Percentiles rank a stretch among this genome's conserved stretches.
These are phyloP conservation scores for Ectropis crepuscularia DNA, from an alignment of 2,888 invertebrate species.

Conservation along the genomic window DNA sequence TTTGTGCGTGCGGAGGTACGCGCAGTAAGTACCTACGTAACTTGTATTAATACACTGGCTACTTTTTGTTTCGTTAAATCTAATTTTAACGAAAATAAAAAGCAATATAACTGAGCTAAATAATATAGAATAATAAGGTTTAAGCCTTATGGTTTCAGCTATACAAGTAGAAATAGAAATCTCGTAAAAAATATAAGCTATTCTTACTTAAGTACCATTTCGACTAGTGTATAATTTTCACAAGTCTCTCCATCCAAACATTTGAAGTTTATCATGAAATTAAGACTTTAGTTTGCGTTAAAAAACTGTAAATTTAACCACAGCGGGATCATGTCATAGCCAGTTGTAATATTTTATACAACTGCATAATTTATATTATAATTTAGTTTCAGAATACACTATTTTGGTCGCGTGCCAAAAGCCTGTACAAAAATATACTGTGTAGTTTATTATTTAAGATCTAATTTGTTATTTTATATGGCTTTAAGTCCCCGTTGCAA, in stretches of 20 bases:
- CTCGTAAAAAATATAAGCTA: no score
- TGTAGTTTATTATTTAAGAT: neutral
- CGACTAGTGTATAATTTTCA: neutral
- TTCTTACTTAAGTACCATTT: neutral
- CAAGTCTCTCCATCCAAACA: slow-evolving; percentile 6
- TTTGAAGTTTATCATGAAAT: slow-evolving; percentile 4
- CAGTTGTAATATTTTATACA: slow-evolving; percentile 21
- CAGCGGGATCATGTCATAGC: slow-evolving; percentile 5
- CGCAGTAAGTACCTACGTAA: no score
- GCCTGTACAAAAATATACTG: neutral
- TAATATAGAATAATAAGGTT: no score
- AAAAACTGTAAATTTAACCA: slow-evolving; percentile 8
- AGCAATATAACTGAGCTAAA: no score
- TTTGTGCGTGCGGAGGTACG: no score
- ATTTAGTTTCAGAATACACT: slow-evolving; percentile 6
- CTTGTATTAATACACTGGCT: no score
- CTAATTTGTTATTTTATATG: no score
- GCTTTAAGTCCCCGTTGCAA: no score
- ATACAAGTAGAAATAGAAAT: no score
- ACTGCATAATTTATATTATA: slow-evolving; percentile 12
- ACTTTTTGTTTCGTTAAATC: no score
- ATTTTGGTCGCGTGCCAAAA: slow-evolving; percentile 14
- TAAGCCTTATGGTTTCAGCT: no score
- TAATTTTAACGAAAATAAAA: no score
- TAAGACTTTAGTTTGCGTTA: slow-evolving; percentile 6